Evolutionary conservation across 2,888 invertebrate species (phyloP).

Genomic region (Lasioglossum leucozonium): DNA sequence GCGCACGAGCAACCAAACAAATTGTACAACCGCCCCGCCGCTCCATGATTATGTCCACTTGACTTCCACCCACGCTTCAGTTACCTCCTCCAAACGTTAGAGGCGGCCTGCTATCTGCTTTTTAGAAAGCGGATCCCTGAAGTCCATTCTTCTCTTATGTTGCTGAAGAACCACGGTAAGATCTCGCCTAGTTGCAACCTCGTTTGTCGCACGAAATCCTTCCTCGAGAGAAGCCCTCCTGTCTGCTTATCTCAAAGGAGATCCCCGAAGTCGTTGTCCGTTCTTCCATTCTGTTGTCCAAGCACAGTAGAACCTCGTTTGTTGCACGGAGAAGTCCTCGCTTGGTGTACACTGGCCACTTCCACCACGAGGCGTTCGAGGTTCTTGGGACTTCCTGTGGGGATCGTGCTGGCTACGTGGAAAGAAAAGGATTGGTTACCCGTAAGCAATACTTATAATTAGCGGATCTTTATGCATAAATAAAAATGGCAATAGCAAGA

Average conservation of each 20-base stretch:
- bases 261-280: background rate
- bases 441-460: background rate
- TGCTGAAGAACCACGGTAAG: background rate
- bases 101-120: background rate
- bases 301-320: background rate
- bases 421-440: background rate
- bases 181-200: background rate
- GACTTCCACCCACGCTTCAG: slow-evolving; percentile 19
- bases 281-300: background rate
- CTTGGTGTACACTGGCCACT: too few species aligned
- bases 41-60: slow-evolving; percentile 54
- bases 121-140: background rate
- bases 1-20: slow-evolving; percentile 52
- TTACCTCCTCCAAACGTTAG: background rate
- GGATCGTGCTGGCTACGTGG: too few species aligned
- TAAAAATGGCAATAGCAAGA: too few species aligned
- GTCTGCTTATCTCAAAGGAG: background rate
- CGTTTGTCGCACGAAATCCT: background rate
- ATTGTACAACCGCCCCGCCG: slow-evolving; percentile 43
- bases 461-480: too few species aligned
- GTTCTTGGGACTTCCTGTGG: background rate
- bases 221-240: background rate
- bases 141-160: background rate
- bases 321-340: too few species aligned
- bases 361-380: background rate